Base-by-base conservation (phyloP, 2,113 vertebrate species). In the Cryptoleucopteryx plumbea region DNA sequence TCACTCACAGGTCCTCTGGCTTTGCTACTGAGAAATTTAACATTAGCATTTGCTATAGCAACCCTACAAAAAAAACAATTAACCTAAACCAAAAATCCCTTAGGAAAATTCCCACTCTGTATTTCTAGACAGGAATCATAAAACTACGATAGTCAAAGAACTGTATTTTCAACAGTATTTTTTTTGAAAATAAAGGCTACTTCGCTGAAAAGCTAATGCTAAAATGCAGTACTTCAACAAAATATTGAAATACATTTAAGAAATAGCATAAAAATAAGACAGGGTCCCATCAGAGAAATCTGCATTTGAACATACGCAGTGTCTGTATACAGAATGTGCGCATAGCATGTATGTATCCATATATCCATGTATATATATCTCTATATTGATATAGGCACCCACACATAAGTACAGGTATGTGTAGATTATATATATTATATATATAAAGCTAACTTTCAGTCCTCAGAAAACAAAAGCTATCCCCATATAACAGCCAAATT, bases 401-500 rank as follows among this genome's bases (percentile, higher is more conserved):
- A 36, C 91, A 94, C 93, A 90, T 84, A 47, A 90, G 93, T 95
- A 79, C 97, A 98, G 62, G 94, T 96, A 96, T 97, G 97, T 91
- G 95, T 91, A 86, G 79, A 94, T 93, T 97, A 98, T 96, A 98
- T 98, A 98, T 97, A 97, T 96, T 89, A 94, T 96, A 98, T 96
- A 98, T 97, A 98, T 96, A 98, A 98, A 98, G 98, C 98, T 98
- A 98, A 99, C 98, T 99, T 98, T 98, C 97, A 98, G 97, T 98
- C 97, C 96, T 98, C 93, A 67, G 97, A 97, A 98, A 98, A 98
- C 97, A 98, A 98, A 98, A 98, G 98, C 98, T 98, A 99, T 98
- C 99, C 98, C 98, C 98, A 98, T 98, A 98, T 98, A 99, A 99
- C 98, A 99, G 98, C 98, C 98, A 98, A 99, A 98, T 99, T 98